These are phyloP conservation scores for Gavia stellata DNA, from an alignment of 2,113 vertebrate genomes.

Conservation along the genomic window DNA sequence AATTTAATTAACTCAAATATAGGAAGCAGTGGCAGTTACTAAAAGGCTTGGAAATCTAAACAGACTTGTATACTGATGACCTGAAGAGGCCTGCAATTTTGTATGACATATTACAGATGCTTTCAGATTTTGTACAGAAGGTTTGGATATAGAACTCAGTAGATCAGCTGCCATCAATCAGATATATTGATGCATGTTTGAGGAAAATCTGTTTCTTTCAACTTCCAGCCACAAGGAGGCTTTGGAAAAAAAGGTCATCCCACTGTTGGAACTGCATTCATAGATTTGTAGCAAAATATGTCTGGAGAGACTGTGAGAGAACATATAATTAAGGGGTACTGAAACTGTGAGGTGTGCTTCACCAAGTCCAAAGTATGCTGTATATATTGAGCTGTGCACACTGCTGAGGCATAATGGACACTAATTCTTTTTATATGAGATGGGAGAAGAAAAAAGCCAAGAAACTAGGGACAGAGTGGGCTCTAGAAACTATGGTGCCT, in stretches of 20 bases:
- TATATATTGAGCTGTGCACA: background rate
- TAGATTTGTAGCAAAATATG: background rate
- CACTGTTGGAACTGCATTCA: background rate
- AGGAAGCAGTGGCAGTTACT: slow-evolving; percentile 38
- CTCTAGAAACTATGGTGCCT: background rate
- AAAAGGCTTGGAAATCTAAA: slow-evolving; percentile 8
- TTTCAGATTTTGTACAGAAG: background rate
- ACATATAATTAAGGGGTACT: background rate
- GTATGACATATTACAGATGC: background rate
- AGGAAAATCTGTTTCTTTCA: background rate
- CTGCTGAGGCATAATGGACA: background rate
- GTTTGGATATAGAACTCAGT: background rate
- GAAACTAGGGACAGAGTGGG: background rate
- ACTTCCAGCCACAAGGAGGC: background rate
- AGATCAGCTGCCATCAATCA: background rate
- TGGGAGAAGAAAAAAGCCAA: background rate
- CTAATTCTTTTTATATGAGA: background rate
- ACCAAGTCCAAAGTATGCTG: background rate
- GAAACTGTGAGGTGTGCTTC: background rate
- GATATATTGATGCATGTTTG: background rate
- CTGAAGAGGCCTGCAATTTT: background rate
- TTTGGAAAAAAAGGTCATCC: background rate
- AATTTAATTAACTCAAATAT: slow-evolving; percentile 27
- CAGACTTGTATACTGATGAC: background rate
- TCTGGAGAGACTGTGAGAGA: background rate